phyloP scores from a whole-genome alignment of 2,113 vertebrate species.

The Phainopepla nitens region DNA sequence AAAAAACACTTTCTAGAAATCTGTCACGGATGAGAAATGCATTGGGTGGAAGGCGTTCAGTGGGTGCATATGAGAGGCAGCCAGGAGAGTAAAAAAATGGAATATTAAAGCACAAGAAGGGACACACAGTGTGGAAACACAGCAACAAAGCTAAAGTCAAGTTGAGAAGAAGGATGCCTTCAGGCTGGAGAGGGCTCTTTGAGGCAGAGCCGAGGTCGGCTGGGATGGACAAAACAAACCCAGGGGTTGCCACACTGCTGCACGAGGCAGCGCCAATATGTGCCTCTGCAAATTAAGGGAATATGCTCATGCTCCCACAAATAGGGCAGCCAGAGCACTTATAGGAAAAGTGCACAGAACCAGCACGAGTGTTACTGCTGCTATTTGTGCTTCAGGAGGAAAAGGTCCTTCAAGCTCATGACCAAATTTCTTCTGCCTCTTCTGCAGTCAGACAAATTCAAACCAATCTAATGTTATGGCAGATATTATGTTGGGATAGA shows the following conservation, averaged over 20 bases:
- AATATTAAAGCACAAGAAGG: not conserved
- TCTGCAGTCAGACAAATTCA: conserved; percentile 27
- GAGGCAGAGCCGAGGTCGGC: not conserved
- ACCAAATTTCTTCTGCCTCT: not conserved
- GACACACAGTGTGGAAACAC: not conserved
- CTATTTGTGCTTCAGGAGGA: not conserved
- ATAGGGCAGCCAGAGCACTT: not conserved
- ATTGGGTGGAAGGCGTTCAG: not conserved
- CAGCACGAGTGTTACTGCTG: not conserved
- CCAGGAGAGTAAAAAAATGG: not conserved
- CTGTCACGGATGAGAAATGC: not conserved
- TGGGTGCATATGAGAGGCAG: not conserved
- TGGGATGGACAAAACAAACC: not conserved
- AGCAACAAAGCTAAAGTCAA: not conserved
- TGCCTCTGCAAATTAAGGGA: not conserved
- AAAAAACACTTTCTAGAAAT: not conserved
- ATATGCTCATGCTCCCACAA: not conserved
- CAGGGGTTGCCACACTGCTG: not conserved
- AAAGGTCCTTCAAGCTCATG: not conserved
- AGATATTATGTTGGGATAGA: conserved; percentile 18
- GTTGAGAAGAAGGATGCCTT: not conserved
- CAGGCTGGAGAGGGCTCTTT: not conserved
- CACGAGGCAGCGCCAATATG: not conserved
- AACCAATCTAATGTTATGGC: conserved; percentile 28
- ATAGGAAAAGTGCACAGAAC: not conserved